These are phyloP conservation scores for Philonicus albiceps DNA, from an alignment of 2,888 invertebrate genomes.

Conservation along the genomic window DNA sequence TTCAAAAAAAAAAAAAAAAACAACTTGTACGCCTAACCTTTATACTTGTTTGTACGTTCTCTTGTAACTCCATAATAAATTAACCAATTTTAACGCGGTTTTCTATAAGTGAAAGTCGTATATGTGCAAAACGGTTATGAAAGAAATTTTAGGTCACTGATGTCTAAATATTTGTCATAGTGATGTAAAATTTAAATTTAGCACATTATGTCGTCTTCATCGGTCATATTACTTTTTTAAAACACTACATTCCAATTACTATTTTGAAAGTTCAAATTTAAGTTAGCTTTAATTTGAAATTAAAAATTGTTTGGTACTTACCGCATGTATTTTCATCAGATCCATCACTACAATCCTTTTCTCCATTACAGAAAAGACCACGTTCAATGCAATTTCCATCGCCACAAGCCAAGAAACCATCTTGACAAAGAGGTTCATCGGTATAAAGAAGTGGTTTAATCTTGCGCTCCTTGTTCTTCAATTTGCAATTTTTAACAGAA, in stretches of 20 bases:
- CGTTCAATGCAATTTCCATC: conserved; percentile 87
- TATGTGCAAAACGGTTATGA: not conserved
- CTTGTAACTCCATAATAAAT: not conserved
- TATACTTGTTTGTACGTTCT: not conserved
- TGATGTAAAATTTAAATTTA: not conserved
- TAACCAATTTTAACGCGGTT: not conserved
- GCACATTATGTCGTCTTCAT: not conserved
- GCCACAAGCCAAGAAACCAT: conserved; percentile 87
- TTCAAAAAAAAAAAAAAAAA: too few relatives aligned
- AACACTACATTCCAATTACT: not conserved
- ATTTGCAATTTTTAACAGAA: conserved; percentile 90
- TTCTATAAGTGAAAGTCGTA: not conserved
- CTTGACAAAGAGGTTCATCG: conserved; percentile 88
- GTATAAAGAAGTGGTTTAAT: conserved; percentile 86
- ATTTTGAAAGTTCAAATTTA: not conserved
- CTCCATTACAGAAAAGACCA: conserved; percentile 92
- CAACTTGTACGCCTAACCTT: too few relatives aligned
- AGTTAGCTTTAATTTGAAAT: not conserved
- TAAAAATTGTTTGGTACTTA: conserved; percentile 65
- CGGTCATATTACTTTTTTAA: too few relatives aligned
- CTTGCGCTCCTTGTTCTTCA: conserved; percentile 88
- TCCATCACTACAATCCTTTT: conserved; percentile 86
- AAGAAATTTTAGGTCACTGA: not conserved
- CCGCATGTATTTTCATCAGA: conserved; percentile 92
- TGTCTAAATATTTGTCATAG: not conserved